phyloP scores from a whole-genome alignment of 1,140 invertebrate genomes.

The Hydropsyche tenuis region DNA sequence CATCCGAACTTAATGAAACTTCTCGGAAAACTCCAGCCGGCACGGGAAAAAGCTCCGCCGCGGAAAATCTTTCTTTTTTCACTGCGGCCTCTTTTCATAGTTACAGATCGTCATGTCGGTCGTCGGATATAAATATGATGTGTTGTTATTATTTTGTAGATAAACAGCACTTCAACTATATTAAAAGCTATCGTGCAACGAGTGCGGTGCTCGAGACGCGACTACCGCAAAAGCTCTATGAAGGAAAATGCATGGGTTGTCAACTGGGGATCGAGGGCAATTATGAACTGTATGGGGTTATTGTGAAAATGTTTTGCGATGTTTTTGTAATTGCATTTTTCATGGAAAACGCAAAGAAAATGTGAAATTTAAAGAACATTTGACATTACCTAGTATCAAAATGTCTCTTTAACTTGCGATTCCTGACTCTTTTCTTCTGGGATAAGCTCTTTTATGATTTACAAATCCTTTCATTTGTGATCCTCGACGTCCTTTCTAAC shows the following conservation, averaged over 20 bases:
- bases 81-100: conserved; percentile 8
- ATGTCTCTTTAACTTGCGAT: no score
- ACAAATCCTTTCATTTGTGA: no score
- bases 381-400: no score
- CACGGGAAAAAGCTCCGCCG: not conserved
- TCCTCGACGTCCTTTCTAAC: no score
- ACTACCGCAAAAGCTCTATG: conserved; percentile 33
- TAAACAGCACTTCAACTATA: conserved; percentile 28
- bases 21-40: not conserved
- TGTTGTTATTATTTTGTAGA: conserved; percentile 2
- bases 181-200: conserved; percentile 36
- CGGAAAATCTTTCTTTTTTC: not conserved
- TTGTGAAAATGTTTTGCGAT: no score
- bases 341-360: no score
- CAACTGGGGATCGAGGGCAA: not conserved
- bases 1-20: no score
- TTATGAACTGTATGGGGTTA: no score
- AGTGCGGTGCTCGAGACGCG: conserved; percentile 11
- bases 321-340: no score
- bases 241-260: conserved; percentile 16
- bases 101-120: not conserved
- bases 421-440: no score
- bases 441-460: no score
- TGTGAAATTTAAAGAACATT: no score
- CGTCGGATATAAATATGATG: not conserved